Evolutionary conservation across 2,888 invertebrate genomes (phyloP), one percentile per base, ranked within the genome.

Genomic region (Prosapia bicincta): DNA sequence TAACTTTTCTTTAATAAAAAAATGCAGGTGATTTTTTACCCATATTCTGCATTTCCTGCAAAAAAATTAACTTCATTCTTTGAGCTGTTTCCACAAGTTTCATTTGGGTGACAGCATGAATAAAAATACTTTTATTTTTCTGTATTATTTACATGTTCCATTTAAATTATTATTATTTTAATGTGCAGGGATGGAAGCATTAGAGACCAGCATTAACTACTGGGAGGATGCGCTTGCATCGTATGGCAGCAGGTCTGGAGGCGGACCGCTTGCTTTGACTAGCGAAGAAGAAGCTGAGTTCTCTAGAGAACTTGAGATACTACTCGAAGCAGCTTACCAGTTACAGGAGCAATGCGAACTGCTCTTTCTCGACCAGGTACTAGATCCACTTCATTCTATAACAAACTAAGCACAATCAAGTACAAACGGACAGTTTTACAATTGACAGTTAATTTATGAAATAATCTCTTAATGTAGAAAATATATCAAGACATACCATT

Each of bases 221-320:
- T 98, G 97, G 97, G 97, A 98, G 85, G 97, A 98, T 85, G 97
- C 97, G 13, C 86, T 98, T 80, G 91, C 93, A 0, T 90, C 93
- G 54, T 95, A 95, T 83, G 86, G 90, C 23, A 83, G 85, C 78
- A 88, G 89, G 73, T 88, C 89, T 83, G 87, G 90, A 81, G 84
- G 84, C 28, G 88, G 92, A 0, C 86, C 91, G 68, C 90, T 92
- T 32, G 88, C 95, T 79, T 91, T 94, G 10, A 92, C 93, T 25
- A 95, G 95, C 83, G 95, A 96, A 84, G 95, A 96, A 84, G 96
- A 96, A 84, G 93, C 94, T 0, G 93, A 93, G 83, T 96, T 96
- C 86, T 92, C 91, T 82, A 88, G 91, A 72, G 94, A 95, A 83
- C 89, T 96, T 81, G 93, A 95, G 84, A 90, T 90, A 78, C 85